Evolutionary conservation across 92 coral and sea anemone species (phyloP), one percentile per base, ranked within the genome.

Genomic region (Epizoanthus stellaris): DNA sequence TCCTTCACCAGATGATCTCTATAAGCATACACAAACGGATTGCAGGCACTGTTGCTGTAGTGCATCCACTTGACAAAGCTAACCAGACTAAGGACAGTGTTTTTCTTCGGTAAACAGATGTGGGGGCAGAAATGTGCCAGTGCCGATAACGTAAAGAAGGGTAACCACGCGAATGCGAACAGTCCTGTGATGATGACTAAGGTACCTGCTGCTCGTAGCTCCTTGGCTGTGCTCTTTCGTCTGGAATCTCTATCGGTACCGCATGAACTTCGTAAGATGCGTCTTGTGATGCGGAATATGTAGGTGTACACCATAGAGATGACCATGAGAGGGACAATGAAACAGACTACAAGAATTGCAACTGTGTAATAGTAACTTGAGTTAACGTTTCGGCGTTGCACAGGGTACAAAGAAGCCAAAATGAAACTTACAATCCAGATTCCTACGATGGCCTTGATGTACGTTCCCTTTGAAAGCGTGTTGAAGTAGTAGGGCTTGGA

Each of bases 401-500:
- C 59, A 11, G 96, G 96, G 64, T 89, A 88, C 6, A 91, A 52
- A 43, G 87, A 82, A n/a, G 95, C 93, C 17, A 89, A 77, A 6
- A 82, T 14, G 16, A 89, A 70, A 0, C 94, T 95, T 1, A 94
- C 87, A n/a, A 77, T 39, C 98, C 98, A 96, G 2, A 93, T 91
- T 8, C 82, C 63, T 6, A 76, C 71, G 39, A 93, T 87, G 77
- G 75, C 88, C 19, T 93, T 68, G 23, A 85, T 80, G 81, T 96
- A 94, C 10, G 92, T 86, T 0, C 80, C 82, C 57, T 82, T 69
- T 16, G 96, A 77, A 60, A 94, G 87, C 15, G 98, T 92, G 57
- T 95, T 91, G 81, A 91, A 91, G 67, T 91, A 88, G 73, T 94
- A 95, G 16, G 98, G 98, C 36, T 86, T 84, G 54, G 98, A 93